phyloP scores from a whole-genome alignment of 1,140 invertebrate genomes.

The Acromyrmex charruanus region DNA sequence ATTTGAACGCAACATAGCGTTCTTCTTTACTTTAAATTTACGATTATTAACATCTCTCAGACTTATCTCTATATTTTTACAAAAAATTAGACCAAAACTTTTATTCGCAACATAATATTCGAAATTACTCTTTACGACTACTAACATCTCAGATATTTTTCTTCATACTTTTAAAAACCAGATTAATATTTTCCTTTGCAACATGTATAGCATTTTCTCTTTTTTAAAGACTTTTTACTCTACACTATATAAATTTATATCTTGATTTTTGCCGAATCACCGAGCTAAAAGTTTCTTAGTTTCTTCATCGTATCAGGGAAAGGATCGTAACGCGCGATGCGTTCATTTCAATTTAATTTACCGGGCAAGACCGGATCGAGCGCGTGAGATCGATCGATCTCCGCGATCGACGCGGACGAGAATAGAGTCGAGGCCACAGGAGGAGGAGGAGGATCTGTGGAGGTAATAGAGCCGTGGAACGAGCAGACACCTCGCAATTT shows the following conservation, averaged over 20 bases:
- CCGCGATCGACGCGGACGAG: slow-evolving; percentile 42
- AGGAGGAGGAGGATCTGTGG: slow-evolving; percentile 40
- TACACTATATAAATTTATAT: not conserved
- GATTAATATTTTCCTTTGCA: not conserved
- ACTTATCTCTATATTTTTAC: no score
- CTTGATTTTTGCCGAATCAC: not conserved
- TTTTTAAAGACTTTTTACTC: not conserved
- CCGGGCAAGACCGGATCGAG: slow-evolving; percentile 31
- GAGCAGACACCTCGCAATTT: slow-evolving; percentile 85
- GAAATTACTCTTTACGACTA: no score
- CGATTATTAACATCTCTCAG: not conserved
- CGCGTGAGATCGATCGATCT: slow-evolving; percentile 54
- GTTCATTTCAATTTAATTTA: slow-evolving; percentile 44
- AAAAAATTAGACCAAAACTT: no score
- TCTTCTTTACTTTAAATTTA: not conserved
- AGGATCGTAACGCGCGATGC: not conserved
- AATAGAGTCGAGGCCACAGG: slow-evolving; percentile 56
- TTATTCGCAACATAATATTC: no score
- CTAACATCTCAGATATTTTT: not conserved
- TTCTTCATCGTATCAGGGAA: not conserved
- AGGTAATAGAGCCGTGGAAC: slow-evolving; percentile 85
- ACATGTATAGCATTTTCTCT: not conserved
- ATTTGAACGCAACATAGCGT: no score
- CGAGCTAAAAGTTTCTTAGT: not conserved
- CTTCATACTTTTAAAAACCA: not conserved